Evolutionary conservation across 2,797 vertebrate genomes (phyloP).

Genomic region (Pygocentrus nattereri): DNA sequence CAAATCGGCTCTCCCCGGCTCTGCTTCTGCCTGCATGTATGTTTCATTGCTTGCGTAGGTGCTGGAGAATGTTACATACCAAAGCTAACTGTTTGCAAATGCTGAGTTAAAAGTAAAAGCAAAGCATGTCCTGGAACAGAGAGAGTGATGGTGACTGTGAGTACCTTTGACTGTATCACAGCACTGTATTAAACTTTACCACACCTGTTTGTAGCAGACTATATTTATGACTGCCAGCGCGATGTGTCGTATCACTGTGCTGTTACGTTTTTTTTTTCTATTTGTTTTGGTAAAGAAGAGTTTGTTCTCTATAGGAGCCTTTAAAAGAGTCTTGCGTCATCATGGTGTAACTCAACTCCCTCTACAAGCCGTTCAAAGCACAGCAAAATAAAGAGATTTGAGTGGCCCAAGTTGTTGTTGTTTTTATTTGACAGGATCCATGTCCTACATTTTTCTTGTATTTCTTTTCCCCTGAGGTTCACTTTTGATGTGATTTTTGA

Average conservation of each 20-base stretch:
- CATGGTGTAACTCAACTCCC: neutral
- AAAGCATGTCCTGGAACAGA: neutral
- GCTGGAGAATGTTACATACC: conserved; percentile 25
- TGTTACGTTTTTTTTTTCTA: neutral
- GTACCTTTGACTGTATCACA: no score
- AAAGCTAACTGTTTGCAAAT: conserved; percentile 21
- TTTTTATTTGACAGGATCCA: no score
- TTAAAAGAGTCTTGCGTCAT: neutral
- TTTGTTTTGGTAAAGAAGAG: neutral
- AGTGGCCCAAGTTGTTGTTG: neutral
- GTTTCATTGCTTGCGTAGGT: conserved; percentile 73
- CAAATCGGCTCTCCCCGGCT: conserved; percentile 65
- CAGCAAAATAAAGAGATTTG: neutral
- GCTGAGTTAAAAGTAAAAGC: neutral
- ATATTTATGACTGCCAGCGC: neutral
- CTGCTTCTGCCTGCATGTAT: conserved; percentile 66
- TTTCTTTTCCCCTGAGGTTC: no score
- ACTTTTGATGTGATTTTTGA: no score
- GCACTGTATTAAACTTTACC: neutral
- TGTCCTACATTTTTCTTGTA: no score
- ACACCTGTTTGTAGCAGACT: neutral
- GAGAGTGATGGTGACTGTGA: neutral
- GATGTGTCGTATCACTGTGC: neutral
- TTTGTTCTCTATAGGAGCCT: neutral
- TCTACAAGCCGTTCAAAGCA: neutral